These are phyloP conservation scores for Gambelia wislizenii DNA, from an alignment of 2,797 vertebrate genomes.

Conservation along the genomic window DNA sequence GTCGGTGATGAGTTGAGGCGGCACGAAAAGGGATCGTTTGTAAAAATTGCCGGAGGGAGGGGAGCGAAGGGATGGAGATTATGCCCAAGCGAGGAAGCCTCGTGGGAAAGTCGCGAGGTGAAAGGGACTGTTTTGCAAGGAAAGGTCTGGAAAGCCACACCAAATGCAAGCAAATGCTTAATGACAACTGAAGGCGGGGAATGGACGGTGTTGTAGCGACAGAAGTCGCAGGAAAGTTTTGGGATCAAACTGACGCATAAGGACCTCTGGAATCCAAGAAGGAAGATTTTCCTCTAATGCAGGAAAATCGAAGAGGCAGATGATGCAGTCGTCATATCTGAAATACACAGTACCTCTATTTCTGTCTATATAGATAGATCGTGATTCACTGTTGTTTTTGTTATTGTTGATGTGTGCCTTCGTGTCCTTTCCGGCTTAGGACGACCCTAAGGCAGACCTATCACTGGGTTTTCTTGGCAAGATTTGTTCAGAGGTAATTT, in stretches of 20 bases:
- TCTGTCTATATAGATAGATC: too few species aligned
- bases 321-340: neutral
- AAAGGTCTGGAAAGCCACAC: neutral
- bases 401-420: too few species aligned
- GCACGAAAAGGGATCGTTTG: neutral
- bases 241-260: neutral
- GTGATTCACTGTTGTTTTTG: too few species aligned
- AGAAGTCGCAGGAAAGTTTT: neutral
- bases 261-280: too few species aligned
- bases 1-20: too few species aligned
- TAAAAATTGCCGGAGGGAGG: neutral
- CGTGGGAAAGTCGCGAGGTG: neutral
- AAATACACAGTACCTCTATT: neutral
- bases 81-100: neutral
- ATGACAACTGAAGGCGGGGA: neutral
- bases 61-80: too few species aligned
- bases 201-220: neutral
- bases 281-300: neutral
- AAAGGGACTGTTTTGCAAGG: neutral
- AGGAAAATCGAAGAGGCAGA: neutral
- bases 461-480: too few species aligned
- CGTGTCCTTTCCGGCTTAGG: too few species aligned
- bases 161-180: neutral
- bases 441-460: too few species aligned
- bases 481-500: too few species aligned